Conservation (phyloP, 1,140 invertebrate species). For the Danaus melanippus region DNA sequence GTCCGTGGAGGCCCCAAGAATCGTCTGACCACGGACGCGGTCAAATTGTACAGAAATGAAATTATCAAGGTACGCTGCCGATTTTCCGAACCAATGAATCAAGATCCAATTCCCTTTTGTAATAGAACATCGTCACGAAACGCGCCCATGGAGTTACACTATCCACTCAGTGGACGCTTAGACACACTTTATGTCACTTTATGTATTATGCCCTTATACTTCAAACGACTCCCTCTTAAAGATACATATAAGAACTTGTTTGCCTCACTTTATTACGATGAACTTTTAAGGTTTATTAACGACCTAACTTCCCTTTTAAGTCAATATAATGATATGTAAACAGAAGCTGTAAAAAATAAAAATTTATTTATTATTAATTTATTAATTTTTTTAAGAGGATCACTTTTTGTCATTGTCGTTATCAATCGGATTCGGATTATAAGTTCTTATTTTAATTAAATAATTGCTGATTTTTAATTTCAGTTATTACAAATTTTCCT, state of each 20-base stretch:
- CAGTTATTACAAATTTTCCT: too few species aligned
- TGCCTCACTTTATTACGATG: conserved; percentile 1
- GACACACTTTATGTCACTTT: conserved; percentile 37
- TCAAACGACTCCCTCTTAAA: conserved; percentile 21
- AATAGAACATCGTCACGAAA: conserved; percentile 70
- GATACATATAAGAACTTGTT: neutral
- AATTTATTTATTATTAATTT: too few species aligned
- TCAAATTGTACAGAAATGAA: conserved; percentile 73
- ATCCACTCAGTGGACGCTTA: conserved; percentile 60
- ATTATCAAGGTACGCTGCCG: conserved; percentile 72
- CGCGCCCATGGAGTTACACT: conserved; percentile 60
- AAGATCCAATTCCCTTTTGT: conserved; percentile 72
- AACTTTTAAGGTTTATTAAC: conserved; percentile 1
- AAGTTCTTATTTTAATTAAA: too few species aligned
- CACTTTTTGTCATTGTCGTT: too few species aligned
- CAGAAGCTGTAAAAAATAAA: too few species aligned
- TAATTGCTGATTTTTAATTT: too few species aligned
- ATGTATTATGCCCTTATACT: conserved; percentile 34
- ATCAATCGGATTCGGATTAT: too few species aligned
- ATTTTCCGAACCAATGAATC: conserved; percentile 72
- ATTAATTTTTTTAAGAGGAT: too few species aligned
- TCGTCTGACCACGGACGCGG: conserved; percentile 67
- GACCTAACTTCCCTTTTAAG: neutral
- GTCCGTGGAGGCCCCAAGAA: conserved; percentile 59
- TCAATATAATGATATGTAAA: too few species aligned